Evolutionary conservation across 2,113 vertebrate species (phyloP), one percentile per base, ranked within the genome.

Genomic region (Dolichotis patagonum): DNA sequence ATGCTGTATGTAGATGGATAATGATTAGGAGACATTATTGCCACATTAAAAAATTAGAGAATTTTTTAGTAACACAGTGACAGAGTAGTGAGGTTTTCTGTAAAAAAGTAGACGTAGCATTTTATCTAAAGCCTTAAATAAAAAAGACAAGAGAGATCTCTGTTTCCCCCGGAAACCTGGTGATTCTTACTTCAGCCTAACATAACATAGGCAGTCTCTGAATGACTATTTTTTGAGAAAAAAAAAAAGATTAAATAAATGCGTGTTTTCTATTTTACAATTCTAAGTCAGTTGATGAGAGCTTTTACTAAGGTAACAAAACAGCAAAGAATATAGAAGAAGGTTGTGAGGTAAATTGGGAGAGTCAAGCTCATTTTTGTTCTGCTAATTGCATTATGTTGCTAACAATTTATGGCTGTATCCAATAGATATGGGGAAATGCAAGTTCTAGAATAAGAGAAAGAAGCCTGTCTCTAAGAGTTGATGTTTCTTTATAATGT

Each of bases 161-260:
- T 78, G 17, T 43, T 88, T 91, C 4, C 14, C 1, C 67, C 22
- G 9, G 24, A 41, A 52, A 7, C 19, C 13, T 6, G 4, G 8
- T 49, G 1, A 26, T 9, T 52, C 1, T 8, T 4, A 32, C 14
- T 52, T n/a, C 10, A 6, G 8, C 32, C 41, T 84, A 46, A 56
- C 22, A 69, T 26, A 3, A 4, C 1, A 4, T 13, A 24, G 26
- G 35, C 0, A 10, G 8, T 38, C n/a, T 71, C 7, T 56, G 38
- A 82, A 94, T 7, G 13, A 2, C 41, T 88, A 41, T 26, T 69
- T 19, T 89, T 95, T 46, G 8, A 46, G 91, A 65, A 67, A 35
- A 69, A 26, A 62, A 11, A 80, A 78, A 82, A 52, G 28, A 80
- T n/a, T 60, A 46, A 88, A 85, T 85, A 20, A 71, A 96, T 30